These are phyloP conservation scores for Serripes groenlandicus DNA, from an alignment of 2,888 invertebrate genomes.

Conservation along the genomic window DNA sequence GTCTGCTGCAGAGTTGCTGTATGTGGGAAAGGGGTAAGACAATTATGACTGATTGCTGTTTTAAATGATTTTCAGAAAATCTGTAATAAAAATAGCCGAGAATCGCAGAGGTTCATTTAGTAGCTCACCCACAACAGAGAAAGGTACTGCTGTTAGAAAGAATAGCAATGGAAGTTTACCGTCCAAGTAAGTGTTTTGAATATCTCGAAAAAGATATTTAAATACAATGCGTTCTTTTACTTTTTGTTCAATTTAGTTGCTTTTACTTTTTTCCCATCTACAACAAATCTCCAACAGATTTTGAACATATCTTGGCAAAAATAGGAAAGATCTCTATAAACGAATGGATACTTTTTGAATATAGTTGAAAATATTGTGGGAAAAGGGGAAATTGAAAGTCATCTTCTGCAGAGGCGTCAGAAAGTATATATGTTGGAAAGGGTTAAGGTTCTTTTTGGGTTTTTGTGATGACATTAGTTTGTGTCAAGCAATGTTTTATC, in stretches of 20 bases:
- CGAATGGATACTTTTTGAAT: not conserved
- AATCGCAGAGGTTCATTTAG: constrained; percentile 50
- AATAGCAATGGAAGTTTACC: constrained; percentile 68
- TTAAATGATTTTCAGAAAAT: constrained; percentile 6
- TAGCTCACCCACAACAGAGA: constrained; percentile 37
- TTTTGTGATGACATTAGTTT: too few relatives aligned
- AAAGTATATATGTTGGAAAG: not conserved
- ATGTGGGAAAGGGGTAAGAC: too few relatives aligned
- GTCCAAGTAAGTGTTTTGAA: constrained; percentile 13
- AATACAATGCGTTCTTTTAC: not conserved
- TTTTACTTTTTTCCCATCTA: too few relatives aligned
- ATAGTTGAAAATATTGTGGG: not conserved
- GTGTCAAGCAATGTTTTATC: too few relatives aligned
- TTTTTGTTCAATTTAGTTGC: not conserved
- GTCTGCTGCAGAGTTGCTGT: too few relatives aligned
- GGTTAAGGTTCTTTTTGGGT: not conserved
- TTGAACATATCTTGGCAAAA: too few relatives aligned
- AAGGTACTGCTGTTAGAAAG: constrained; percentile 46
- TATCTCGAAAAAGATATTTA: not conserved
- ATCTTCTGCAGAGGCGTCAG: not conserved
- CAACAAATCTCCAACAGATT: too few relatives aligned
- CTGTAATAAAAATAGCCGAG: constrained; percentile 30
- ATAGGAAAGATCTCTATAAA: too few relatives aligned
- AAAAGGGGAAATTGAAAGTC: not conserved
- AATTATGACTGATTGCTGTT: too few relatives aligned